Base-by-base conservation (phyloP, 2,888 invertebrate genomes). In the Callyntrura guangdongensis region DNA sequence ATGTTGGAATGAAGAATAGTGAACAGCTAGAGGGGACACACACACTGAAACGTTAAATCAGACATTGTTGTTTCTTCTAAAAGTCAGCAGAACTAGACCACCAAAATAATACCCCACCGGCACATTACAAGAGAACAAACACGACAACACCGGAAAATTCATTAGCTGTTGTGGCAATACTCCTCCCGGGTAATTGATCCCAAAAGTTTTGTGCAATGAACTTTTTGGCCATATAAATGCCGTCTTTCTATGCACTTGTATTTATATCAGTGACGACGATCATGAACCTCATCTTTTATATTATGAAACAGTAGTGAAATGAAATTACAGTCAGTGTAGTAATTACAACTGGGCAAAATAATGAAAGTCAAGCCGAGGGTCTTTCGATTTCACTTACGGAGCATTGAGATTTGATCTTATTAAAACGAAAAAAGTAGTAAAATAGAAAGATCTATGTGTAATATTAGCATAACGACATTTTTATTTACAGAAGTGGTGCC, bases 121-220 rank as follows among this genome's bases (percentile, higher is more conserved):
- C 36, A 59, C 17, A 17, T 17, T 14, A 77, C 49, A 22, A 49
- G 45, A 56, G 36, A 22, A 82, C 36, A 47, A 47, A 82, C 17
- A 49, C 22, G 64, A 82, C 20, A 45, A 82, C 82, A 47, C 61
- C 82, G 61, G 47, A 82, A 82, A 82, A 82, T 64, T 82, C 82
- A 82, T 82, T 64, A 47, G 79, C 27, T 81, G 36, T 64, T 36
- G 64, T 17, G 45, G n/a, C n/a, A n/a, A 20, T 64, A 64, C 61
- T 64, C 61, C 82, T 82, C 64, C 61, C 64, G 69, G 89, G 89
- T 89, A 89, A 89, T 82, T 89, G 89, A 74, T 89, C 89, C 64
- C 83, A 59, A 86, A 72, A 74, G 72, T 20, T 77, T 84, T 89
- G 89, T 84, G 89, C 89, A 89, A 53, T 89, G 87, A 79, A 88